Base-by-base conservation (phyloP, 2,113 vertebrate species). In the Ancistrus triradiatus region DNA sequence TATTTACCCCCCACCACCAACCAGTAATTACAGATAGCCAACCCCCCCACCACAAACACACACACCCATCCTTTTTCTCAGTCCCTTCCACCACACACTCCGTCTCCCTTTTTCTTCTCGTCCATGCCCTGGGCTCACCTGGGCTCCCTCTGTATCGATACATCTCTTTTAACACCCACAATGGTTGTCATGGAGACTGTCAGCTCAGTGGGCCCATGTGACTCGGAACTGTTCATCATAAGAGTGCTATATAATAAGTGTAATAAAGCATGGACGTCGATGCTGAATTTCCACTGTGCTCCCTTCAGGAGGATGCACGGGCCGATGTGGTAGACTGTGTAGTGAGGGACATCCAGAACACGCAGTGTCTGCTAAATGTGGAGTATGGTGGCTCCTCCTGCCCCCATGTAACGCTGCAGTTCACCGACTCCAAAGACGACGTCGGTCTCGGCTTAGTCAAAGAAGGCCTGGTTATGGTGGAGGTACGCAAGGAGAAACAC, bases 391-490 rank as follows among this genome's bases (percentile, higher is more conserved):
- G 90, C 0, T 70, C 73, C 35, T 66, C 72, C 80, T 95, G 94
- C 76, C 87, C 90, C 2, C 88, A 86, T 0, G 93, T 92, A 79
- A 95, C 92, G 10, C 83, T 97, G 79, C 93, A 94, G 84, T 95
- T 94, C 0, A 70, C 86, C 0, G 94, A 97, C 77, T 91, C 93
- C 73, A 94, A 95, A 84, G 91, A 90, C 0, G 94, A 97, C 1
- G 94, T 93, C 57, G 94, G 93, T 2, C 89, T 95, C 2, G 90
- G 89, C 51, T 73, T 97, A 78, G 92, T 95, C 60, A 95, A 95
- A 77, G 92, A 95, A 60, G 94, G 94, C 2, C 74, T 92, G 73
- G 92, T 95, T 70, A 97, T 97, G 92, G 94, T 97, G 83, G 94
- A 97, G 3, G 79, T 86, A 4, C 92, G 93, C 78, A 95, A 95